phyloP scores from a whole-genome alignment of 1,140 invertebrate genomes.

The Caerostris extrusa region DNA sequence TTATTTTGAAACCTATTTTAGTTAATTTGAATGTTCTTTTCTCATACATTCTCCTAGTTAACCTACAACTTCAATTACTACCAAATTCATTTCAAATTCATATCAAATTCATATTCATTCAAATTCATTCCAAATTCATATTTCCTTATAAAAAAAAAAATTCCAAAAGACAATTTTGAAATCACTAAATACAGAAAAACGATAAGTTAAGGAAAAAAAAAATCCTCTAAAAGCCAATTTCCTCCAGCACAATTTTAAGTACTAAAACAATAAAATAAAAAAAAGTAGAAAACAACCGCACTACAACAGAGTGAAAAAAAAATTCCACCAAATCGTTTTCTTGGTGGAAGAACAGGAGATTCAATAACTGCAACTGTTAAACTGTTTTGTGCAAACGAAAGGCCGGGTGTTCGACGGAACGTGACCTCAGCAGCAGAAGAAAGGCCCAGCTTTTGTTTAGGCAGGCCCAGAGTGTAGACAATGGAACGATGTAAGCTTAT shows the following conservation, averaged over 20 bases:
- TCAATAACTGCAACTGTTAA: constrained; percentile 43
- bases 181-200: too few relatives aligned
- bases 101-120: too few relatives aligned
- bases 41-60: too few relatives aligned
- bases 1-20: too few relatives aligned
- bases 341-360: not conserved
- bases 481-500: constrained; percentile 24
- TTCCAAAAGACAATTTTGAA: too few relatives aligned
- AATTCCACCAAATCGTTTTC: not conserved
- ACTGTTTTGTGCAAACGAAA: constrained; percentile 27
- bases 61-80: too few relatives aligned
- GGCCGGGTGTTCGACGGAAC: not conserved
- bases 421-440: constrained; percentile 15
- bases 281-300: not conserved
- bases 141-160: too few relatives aligned
- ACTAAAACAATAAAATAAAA: not conserved
- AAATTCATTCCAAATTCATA: too few relatives aligned
- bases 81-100: too few relatives aligned
- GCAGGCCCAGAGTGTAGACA: not conserved
- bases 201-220: too few relatives aligned
- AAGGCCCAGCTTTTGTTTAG: constrained; percentile 20
- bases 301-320: not conserved
- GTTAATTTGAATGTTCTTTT: too few relatives aligned
- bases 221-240: too few relatives aligned
- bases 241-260: not conserved